Percentiles rank a stretch among this genome's conserved stretches.
Evolutionary conservation across 2,113 vertebrate genomes (phyloP).

Genomic region (Cricetomys ansorgei): DNA sequence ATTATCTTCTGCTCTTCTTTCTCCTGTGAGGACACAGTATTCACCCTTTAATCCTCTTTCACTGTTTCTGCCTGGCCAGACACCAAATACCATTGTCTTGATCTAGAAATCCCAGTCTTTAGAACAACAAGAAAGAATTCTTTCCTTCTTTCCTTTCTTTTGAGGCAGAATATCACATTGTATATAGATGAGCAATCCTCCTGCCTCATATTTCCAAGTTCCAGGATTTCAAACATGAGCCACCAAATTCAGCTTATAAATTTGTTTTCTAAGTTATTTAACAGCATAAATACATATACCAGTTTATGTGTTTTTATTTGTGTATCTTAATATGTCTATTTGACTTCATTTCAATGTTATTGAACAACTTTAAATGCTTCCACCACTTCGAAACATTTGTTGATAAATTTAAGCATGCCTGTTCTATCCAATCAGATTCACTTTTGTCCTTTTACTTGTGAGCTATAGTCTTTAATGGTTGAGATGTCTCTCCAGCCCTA

Average conservation of each 20-base stretch:
- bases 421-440: neutral
- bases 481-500: neutral
- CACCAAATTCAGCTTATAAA: neutral
- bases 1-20: neutral
- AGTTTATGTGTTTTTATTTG: conserved; percentile 8
- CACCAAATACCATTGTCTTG: neutral
- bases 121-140: neutral
- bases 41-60: neutral
- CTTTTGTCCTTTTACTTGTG: neutral
- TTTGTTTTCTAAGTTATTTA: neutral
- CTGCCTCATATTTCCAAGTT: neutral
- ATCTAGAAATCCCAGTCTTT: neutral
- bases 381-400: conserved; percentile 1
- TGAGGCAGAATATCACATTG: neutral
- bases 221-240: neutral
- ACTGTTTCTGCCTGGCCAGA: neutral
- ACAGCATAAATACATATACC: neutral
- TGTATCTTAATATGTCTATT: neutral
- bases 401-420: conserved; percentile 16
- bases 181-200: neutral
- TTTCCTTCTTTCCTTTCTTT: neutral
- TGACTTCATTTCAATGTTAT: neutral
- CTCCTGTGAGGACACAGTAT: neutral
- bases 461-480: neutral
- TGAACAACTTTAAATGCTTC: conserved; percentile 26